Percentiles rank a stretch among this genome's conserved stretches.
Evolutionary conservation across 1,140 invertebrate genomes (phyloP).

Genomic region (Metaphire vulgaris): DNA sequence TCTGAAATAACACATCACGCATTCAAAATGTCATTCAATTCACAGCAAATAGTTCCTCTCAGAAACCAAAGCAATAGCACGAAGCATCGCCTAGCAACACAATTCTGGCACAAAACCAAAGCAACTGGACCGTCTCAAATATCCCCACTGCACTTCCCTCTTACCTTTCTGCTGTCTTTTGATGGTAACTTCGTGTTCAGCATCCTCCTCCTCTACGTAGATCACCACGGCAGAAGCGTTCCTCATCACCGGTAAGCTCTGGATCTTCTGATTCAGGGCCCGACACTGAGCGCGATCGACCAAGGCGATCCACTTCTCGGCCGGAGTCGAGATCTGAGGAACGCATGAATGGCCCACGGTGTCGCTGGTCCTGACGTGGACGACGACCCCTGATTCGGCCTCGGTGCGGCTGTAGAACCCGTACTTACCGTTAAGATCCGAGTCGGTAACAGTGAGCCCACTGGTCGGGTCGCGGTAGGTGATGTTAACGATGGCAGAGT

Average conservation of each 20-base stretch:
- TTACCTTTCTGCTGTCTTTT: constrained; percentile 33
- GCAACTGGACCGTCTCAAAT: too few relatives aligned
- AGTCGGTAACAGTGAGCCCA: constrained; percentile 44
- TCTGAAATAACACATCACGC: too few relatives aligned
- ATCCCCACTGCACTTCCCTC: too few relatives aligned
- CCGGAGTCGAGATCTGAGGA: constrained; percentile 51
- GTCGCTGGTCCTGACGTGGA: constrained; percentile 58
- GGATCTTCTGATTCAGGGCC: constrained; percentile 67
- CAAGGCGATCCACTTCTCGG: constrained; percentile 65
- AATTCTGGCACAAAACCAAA: too few relatives aligned
- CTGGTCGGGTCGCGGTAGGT: constrained; percentile 42
- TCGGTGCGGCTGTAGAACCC: constrained; percentile 60
- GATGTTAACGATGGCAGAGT: constrained; percentile 49
- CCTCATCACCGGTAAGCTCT: constrained; percentile 60
- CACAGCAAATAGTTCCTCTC: too few relatives aligned
- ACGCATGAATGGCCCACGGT: constrained; percentile 60
- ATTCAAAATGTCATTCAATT: too few relatives aligned
- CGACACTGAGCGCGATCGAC: constrained; percentile 64
- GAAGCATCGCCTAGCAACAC: too few relatives aligned
- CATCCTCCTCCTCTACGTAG: constrained; percentile 61
- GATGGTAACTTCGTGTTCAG: constrained; percentile 24
- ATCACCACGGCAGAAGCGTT: constrained; percentile 68
- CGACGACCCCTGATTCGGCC: constrained; percentile 57
- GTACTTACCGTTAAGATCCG: constrained; percentile 59
- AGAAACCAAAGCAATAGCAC: too few relatives aligned